Percentiles rank a stretch among this genome's conserved stretches.
phyloP scores from a whole-genome alignment of 2,888 invertebrate genomes.

The Dermolepida albohirtum region DNA sequence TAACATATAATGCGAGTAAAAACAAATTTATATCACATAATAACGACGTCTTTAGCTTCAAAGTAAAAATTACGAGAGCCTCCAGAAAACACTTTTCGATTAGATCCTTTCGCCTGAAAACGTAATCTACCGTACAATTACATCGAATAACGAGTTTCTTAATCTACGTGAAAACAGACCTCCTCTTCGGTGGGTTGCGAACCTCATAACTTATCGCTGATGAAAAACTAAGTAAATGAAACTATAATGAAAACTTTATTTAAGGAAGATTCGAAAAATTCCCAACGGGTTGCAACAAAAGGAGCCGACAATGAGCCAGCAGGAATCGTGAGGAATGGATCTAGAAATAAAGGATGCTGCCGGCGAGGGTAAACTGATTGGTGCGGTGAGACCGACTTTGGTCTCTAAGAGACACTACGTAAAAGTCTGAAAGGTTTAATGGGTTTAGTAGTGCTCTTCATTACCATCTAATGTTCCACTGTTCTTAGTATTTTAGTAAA shows the following conservation, averaged over 20 bases:
- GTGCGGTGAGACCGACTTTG: conserved; percentile 49
- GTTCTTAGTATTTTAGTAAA: conserved; percentile 7
- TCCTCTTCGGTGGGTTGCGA: background rate
- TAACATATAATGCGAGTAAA: too few relatives aligned
- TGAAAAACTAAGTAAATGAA: conserved; percentile 41
- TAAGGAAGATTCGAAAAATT: conserved; percentile 52
- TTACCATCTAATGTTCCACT: conserved; percentile 41
- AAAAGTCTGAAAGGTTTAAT: conserved; percentile 47
- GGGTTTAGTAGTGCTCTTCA: conserved; percentile 47
- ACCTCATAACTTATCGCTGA: conserved; percentile 2
- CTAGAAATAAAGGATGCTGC: conserved; percentile 52
- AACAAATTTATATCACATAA: too few relatives aligned
- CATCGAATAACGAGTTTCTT: conserved; percentile 28
- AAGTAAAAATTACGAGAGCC: background rate
- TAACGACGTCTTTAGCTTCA: too few relatives aligned
- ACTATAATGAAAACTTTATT: conserved; percentile 55
- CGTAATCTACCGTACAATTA: conserved; percentile 29
- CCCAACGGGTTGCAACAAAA: conserved; percentile 48
- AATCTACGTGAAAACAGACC: conserved; percentile 21
- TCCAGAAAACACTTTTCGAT: conserved; percentile 2
- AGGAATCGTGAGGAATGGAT: conserved; percentile 52
- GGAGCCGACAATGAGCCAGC: conserved; percentile 53
- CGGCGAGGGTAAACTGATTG: conserved; percentile 50
- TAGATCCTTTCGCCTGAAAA: background rate
- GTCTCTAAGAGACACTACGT: conserved; percentile 51